phyloP scores from a whole-genome alignment of 2,888 invertebrate species.

The Tachina grossa region DNA sequence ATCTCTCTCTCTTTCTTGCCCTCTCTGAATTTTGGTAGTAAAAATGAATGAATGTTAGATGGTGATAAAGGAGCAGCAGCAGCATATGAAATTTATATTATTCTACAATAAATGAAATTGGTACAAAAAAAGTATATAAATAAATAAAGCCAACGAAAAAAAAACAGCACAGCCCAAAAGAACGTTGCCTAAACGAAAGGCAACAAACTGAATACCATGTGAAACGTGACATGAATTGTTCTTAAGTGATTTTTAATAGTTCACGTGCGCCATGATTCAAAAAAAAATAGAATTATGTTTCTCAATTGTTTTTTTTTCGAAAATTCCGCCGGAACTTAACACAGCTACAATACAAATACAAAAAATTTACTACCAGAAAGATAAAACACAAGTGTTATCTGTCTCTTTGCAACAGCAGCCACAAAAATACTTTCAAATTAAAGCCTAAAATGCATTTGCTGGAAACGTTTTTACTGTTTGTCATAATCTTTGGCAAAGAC shows the following conservation, averaged over 20 bases:
- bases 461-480: slow-evolving; percentile 14
- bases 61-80: slow-evolving; percentile 44
- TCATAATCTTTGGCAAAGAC: slow-evolving; percentile 29
- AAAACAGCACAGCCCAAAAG: slow-evolving; percentile 44
- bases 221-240: slow-evolving; percentile 80
- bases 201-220: slow-evolving; percentile 67
- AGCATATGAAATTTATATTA: slow-evolving; percentile 43
- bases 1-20: not conserved
- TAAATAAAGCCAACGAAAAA: not conserved
- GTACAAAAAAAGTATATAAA: not conserved
- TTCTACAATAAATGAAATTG: slow-evolving; percentile 47
- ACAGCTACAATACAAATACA: slow-evolving; percentile 37
- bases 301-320: slow-evolving; percentile 32
- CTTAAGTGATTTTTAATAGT: slow-evolving; percentile 81
- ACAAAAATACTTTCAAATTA: slow-evolving; percentile 24
- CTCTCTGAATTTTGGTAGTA: slow-evolving; percentile 14
- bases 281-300: slow-evolving; percentile 11
- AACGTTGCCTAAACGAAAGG: slow-evolving; percentile 41
- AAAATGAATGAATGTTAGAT: slow-evolving; percentile 51
- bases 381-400: slow-evolving; percentile 23
- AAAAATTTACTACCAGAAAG: not conserved
- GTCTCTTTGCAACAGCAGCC: slow-evolving; percentile 36
- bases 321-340: slow-evolving; percentile 59
- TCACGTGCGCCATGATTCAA: slow-evolving; percentile 77
- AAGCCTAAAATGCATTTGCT: slow-evolving; percentile 47